A percentile compares a stretch with the other conserved stretches of the same genome.
These are phyloP conservation scores for Stomatorhinus ivindoensis DNA, from an alignment of 2,113 vertebrate species.

Conservation along the genomic window DNA sequence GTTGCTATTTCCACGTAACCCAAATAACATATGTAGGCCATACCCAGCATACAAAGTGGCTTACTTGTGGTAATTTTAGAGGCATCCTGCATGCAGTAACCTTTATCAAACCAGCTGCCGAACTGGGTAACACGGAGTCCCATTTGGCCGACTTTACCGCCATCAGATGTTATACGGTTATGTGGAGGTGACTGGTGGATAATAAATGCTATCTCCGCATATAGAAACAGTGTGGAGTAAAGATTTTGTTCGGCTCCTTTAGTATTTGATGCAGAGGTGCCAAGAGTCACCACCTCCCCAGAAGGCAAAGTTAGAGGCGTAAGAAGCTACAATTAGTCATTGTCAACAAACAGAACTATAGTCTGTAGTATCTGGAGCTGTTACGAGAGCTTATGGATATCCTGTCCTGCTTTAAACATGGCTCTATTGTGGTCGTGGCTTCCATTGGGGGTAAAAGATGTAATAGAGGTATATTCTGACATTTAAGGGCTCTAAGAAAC, in stretches of 20 bases:
- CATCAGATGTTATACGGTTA: background rate
- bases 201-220: background rate
- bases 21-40: background rate
- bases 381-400: background rate
- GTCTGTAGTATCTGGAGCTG: background rate
- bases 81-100: background rate
- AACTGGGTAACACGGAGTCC: background rate
- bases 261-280: background rate
- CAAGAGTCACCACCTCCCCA: background rate
- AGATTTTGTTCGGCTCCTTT: background rate
- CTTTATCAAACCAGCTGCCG: background rate
- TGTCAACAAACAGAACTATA: background rate
- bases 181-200: background rate
- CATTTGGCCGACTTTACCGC: background rate
- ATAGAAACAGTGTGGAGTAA: background rate
- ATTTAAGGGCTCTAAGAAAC: background rate
- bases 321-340: background rate
- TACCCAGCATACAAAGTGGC: background rate
- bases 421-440: background rate
- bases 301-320: background rate
- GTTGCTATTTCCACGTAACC: background rate
- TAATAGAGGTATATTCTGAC: background rate
- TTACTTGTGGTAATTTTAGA: background rate
- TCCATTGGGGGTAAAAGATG: background rate
- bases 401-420: background rate